These are phyloP conservation scores for Drosophila saltans DNA, from an alignment of 1,140 invertebrate species.

Conservation along the genomic window DNA sequence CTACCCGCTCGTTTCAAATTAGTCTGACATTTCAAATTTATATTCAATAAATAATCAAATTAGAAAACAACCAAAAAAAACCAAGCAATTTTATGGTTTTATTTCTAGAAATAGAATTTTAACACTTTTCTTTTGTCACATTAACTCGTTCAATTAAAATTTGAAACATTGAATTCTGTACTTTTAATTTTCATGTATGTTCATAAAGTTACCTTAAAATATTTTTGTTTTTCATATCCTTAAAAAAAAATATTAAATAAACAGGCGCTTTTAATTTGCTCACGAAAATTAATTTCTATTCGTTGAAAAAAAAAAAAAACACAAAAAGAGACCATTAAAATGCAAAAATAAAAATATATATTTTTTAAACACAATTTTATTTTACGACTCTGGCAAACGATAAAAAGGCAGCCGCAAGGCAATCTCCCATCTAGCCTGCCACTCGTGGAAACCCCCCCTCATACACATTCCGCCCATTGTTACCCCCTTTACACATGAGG, in stretches of 20 bases:
- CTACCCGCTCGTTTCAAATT: too few relatives aligned
- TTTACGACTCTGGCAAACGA: conserved; percentile 58
- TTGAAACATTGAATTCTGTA: conserved; percentile 45
- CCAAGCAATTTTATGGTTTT: too few relatives aligned
- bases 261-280: conserved; percentile 5
- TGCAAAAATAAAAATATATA: conserved; percentile 30
- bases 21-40: too few relatives aligned
- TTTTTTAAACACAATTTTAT: conserved; percentile 51
- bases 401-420: conserved; percentile 52
- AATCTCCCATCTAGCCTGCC: conserved; percentile 25
- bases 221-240: background rate
- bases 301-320: background rate
- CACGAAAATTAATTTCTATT: conserved; percentile 38
- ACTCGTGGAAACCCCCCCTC: background rate
- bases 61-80: too few relatives aligned
- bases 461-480: conserved; percentile 7
- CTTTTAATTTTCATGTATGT: conserved; percentile 71
- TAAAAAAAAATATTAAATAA: conserved; percentile 7
- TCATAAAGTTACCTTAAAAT: conserved; percentile 14
- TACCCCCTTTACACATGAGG: conserved; percentile 43
- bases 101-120: too few relatives aligned
- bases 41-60: too few relatives aligned
- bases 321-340: conserved; percentile 1
- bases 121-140: conserved; percentile 6
- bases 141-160: conserved; percentile 65